Evolutionary conservation across 2,888 invertebrate species (phyloP), one percentile per base, ranked within the genome.

Genomic region (Dolichopus griseipennis): DNA sequence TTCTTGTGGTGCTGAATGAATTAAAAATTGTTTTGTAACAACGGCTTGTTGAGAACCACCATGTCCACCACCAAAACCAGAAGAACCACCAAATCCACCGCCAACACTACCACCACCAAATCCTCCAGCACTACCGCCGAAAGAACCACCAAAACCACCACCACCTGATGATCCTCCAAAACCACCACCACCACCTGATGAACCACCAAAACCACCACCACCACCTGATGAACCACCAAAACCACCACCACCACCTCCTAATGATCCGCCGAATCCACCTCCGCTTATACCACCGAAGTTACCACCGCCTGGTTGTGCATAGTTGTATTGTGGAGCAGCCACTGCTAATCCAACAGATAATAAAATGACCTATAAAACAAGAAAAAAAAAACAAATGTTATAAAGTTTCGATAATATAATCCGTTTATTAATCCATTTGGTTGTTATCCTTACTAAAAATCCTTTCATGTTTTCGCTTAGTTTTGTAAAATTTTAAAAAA

Each of bases 1-100:
- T 68, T 81, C 81, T 71, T 81, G 80, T 64, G 81, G 81, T 0
- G 81, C 81, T 3, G 80, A 78, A 72, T 81, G 81, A 34, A 82
- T 78, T 69, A 78, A 81, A 75, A 82, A 81, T 37, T 80, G 77
- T 73, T 82, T 82, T 1, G 80, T 78, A 21, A 76, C 33, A 15
- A 72, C 69, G 61, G 74, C 73, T 67, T 71, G 71, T 9, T 21
- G 6, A 12, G 18, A 12, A 2, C 61, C 69, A 27, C 20, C 41
- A 41, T 65, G 66, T 43, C 66, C 68, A 43, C 66, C 69, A 67
- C 69, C 68, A 41, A n/a, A 10, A 67, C 20, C 15, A 61, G 20
- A 8, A 64, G 66, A 34, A 3, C 65, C 74, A 72, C 72, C 72
- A 15, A 67, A 67, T 20, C 15, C 43, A 22, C 43, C 41, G 41